Evolutionary conservation across 2,888 invertebrate species (phyloP).

Genomic region (Epistrophe grossulariae): DNA sequence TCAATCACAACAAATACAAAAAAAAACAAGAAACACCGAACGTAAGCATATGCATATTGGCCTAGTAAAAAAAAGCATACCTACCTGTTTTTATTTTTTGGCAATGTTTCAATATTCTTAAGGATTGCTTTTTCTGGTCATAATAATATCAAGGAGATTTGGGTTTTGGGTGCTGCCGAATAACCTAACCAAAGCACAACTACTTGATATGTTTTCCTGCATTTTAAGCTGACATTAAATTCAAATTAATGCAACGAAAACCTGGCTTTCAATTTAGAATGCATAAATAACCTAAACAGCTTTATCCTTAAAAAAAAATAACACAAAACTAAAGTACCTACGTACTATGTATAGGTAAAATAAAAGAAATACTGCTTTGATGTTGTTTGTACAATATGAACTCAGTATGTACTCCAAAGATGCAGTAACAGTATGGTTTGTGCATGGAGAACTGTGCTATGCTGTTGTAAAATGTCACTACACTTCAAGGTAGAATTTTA

Average conservation of each 20-base stretch:
- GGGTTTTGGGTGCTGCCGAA: conserved; percentile 28
- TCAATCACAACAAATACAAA: conserved; percentile 61
- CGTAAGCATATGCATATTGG: conserved; percentile 53
- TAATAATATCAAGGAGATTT: conserved; percentile 40
- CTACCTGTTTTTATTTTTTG: conserved; percentile 47
- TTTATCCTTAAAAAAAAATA: conserved; percentile 10
- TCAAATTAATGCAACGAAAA: conserved; percentile 47
- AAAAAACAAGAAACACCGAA: conserved; percentile 24
- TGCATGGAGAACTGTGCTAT: background rate
- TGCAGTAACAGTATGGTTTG: conserved; percentile 20
- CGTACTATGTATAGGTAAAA: background rate
- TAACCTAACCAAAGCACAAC: conserved; percentile 23
- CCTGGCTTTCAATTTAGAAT: conserved; percentile 40
- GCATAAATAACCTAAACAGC: conserved; percentile 35
- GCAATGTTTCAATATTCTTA: conserved; percentile 58
- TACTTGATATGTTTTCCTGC: conserved; percentile 40
- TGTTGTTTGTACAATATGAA: background rate
- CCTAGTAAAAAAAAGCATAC: conserved; percentile 37
- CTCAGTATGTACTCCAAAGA: conserved; percentile 21
- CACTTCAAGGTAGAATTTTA: conserved; percentile 20
- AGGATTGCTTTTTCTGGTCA: conserved; percentile 30
- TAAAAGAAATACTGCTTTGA: conserved; percentile 34
- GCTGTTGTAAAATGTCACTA: conserved; percentile 30
- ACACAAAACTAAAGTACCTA: conserved; percentile 16
- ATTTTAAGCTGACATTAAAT: conserved; percentile 45